Base-by-base conservation (phyloP, 53 echinoderm and acorn worm species). In the Patiria pectinifera region DNA sequence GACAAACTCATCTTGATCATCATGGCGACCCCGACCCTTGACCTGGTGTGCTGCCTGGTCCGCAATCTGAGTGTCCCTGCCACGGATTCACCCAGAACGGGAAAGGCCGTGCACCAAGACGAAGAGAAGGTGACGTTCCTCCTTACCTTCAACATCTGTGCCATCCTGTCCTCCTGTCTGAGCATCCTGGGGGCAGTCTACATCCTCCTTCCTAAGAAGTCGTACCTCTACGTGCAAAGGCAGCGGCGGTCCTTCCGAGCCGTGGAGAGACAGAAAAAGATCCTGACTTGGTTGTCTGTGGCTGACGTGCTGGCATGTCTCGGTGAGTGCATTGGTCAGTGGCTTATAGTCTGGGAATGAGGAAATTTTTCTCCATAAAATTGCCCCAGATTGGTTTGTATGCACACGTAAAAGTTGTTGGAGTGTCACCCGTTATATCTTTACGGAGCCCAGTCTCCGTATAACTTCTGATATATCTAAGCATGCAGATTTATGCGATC, bases 301-400 rank as follows among this genome's bases (percentile, higher is more conserved):
- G 89, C 99, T 23, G 99, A 99, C 90, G 87, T 99, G n/a, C 48
- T 97, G 89, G 99, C 99, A 25, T 99, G 97, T 86, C 1, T 96
- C 5, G 99, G 99, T 96, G 86, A 89, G 94, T 93, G 35, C 35
- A 35, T 35, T 35, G 35, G 35, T 35, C 35, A 35, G 1, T 35
- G 35, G 35, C 35, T 35, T 35, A 35, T 1, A 35, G 35, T 1
- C 35, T 35, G 35, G 35, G 35, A 35, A 35, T 35, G 35, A 0
- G 35, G 35, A 35, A 0, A 35, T 35, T 35, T 35, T 35, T 35
- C 35, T 35, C 35, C 0, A 35, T 35, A 35, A 35, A 35, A 35
- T 35, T 35, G 35, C 35, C 35, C 35, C 35, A 35, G 35, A 35
- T 35, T 35, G 35, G 35, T 35, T 35, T 35, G 35, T 35, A 35